Base-by-base conservation (phyloP, 2,797 vertebrate species). In the Nannoperca obscura region DNA sequence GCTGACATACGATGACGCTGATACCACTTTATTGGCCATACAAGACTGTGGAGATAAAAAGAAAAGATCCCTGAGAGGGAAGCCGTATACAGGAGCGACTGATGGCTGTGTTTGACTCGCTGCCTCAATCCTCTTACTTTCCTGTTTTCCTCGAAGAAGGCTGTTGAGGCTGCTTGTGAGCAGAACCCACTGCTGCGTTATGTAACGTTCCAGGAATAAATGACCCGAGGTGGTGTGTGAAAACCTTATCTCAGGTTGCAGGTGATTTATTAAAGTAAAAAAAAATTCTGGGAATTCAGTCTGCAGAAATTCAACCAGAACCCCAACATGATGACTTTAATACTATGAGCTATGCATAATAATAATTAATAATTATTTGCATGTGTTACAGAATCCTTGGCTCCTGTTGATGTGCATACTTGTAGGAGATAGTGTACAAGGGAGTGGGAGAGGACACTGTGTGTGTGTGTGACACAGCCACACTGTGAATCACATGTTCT, bases 121-220 rank as follows among this genome's bases (percentile, higher is more conserved):
- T 55, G 78, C 81, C 69, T 86, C 77, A 84, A 80, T 89, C 85
- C 77, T 82, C 83, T 87, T 76, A 80, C 74, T 64, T 86, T 87
- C 63, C 70, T 90, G 82, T 81, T 72, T 83, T 76, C 79, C 76
- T 82, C 60, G 62, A n/a, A 76, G 80, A 76, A 89, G 67, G 46
- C 79, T 81, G 79, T 86, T 86, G 74, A 13, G 78, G 81, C 73
- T 85, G 86, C 53, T 63, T 86, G 72, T 74, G 71, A 81, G 67
- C 76, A 57, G 74, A 90, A 71, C 87, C 86, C 86, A 86, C 88
- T 74, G 81, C 80, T 55, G 66, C 0, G 13, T 94, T 93, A 91
- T 71, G 83, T 88, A 93, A 94, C 2, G 1, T 76, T 90, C 89
- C 90, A 89, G 74, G 83, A 94, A 92, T 89, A 93, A 89, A 92